These are phyloP conservation scores for Drosophila pseudoananassae DNA, from an alignment of 1,140 invertebrate genomes.

Conservation along the genomic window DNA sequence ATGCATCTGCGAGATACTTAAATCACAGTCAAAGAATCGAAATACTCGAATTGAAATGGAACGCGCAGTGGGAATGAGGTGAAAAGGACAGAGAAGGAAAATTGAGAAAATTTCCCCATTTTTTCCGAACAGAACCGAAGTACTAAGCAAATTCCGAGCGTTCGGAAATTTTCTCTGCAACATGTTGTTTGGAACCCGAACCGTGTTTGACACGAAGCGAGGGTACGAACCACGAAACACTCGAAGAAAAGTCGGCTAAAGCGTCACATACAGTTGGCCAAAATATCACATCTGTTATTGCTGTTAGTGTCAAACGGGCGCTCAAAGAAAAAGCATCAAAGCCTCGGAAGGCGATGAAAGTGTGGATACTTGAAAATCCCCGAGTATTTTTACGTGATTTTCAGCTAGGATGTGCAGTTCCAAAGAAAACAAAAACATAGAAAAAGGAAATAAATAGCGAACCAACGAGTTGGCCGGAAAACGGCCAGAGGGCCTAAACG, in stretches of 20 bases:
- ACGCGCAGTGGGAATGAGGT: not conserved
- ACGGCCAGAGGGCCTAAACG: slow-evolving; percentile 40
- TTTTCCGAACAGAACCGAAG: slow-evolving; percentile 11
- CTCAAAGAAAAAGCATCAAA: no score
- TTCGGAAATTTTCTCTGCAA: no score
- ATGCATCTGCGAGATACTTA: slow-evolving; percentile 19
- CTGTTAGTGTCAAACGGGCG: no score
- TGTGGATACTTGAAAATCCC: slow-evolving; percentile 2
- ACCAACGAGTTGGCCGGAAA: slow-evolving; percentile 21
- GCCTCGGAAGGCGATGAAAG: no score
- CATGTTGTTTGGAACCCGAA: no score
- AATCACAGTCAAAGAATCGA: not conserved
- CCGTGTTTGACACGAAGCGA: no score
- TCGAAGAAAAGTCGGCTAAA: no score
- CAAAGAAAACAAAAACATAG: not conserved
- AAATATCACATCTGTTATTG: no score
- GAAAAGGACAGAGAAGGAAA: not conserved
- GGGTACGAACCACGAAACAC: no score
- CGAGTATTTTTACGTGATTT: slow-evolving; percentile 26
- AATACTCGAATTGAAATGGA: slow-evolving; percentile 2
- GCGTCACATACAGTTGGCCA: no score
- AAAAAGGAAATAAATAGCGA: not conserved
- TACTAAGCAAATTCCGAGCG: not conserved
- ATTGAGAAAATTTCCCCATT: slow-evolving; percentile 3
- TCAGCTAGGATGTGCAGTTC: slow-evolving; percentile 83